Evolutionary conservation across 2,888 invertebrate species (phyloP).

Genomic region (Erpobdella octoculata): DNA sequence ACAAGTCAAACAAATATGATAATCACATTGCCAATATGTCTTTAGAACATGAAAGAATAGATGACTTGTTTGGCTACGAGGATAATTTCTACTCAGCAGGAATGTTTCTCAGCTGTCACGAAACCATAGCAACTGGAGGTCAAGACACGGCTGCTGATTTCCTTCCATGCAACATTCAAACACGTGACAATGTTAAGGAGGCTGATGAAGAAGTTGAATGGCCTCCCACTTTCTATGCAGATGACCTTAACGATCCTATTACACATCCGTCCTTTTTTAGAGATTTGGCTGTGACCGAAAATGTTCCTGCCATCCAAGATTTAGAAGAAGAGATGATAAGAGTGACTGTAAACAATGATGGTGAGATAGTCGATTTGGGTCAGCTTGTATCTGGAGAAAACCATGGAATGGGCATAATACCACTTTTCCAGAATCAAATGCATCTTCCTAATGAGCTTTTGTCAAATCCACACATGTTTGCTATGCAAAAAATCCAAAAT

Average conservation of each 20-base stretch:
- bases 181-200: neutral
- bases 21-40: constrained; percentile 5
- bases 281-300: neutral
- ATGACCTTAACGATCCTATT: neutral
- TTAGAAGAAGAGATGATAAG: constrained; percentile 12
- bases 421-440: neutral
- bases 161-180: neutral
- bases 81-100: constrained; percentile 11
- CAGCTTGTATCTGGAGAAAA: no score
- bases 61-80: neutral
- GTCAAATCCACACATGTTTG: neutral
- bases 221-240: neutral
- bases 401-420: no score
- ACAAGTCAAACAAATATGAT: neutral
- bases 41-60: constrained; percentile 11
- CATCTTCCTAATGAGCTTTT: neutral
- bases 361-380: neutral
- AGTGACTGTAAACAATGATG: neutral
- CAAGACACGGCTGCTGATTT: constrained; percentile 12
- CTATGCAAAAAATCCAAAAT: neutral
- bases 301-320: neutral
- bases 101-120: constrained; percentile 17
- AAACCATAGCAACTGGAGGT: neutral
- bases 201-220: neutral
- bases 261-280: neutral